Evolutionary conservation across 1,140 invertebrate species (phyloP).

Genomic region (Galendromus occidentalis): DNA sequence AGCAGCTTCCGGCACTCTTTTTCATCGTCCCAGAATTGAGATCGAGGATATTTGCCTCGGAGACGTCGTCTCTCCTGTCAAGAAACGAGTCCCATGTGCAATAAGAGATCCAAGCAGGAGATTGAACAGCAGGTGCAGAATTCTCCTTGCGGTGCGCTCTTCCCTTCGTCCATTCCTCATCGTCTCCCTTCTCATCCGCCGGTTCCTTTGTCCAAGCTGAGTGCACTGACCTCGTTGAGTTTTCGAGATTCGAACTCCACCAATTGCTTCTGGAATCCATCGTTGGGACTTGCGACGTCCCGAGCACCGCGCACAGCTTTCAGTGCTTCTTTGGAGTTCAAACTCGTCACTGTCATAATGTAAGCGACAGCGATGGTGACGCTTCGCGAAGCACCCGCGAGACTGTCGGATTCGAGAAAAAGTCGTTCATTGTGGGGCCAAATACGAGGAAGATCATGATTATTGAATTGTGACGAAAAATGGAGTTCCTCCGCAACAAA

Average conservation of each 20-base stretch:
- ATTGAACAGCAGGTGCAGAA: neutral
- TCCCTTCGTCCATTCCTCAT: too few species aligned
- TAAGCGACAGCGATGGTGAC: slow-evolving; percentile 84
- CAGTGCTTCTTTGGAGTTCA: slow-evolving; percentile 77
- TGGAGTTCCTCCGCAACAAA: too few species aligned
- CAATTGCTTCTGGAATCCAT: slow-evolving; percentile 79
- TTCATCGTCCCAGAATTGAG: slow-evolving; percentile 50
- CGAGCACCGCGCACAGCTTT: slow-evolving; percentile 76
- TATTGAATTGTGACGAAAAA: too few species aligned
- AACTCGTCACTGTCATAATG: slow-evolving; percentile 74
- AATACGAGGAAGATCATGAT: slow-evolving; percentile 9
- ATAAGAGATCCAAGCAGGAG: neutral
- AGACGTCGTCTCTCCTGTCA: slow-evolving; percentile 54
- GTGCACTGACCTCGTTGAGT: slow-evolving; percentile 44
- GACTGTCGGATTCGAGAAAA: slow-evolving; percentile 31
- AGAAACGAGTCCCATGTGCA: neutral
- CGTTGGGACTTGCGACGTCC: slow-evolving; percentile 78
- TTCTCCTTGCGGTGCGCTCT: too few species aligned
- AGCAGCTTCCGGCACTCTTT: slow-evolving; percentile 51
- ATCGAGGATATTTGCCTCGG: slow-evolving; percentile 56
- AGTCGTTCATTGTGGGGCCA: neutral
- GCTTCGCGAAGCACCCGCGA: slow-evolving; percentile 86
- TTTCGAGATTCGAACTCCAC: slow-evolving; percentile 70
- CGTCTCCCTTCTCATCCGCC: too few species aligned
- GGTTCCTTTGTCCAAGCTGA: neutral